Percentiles rank a stretch among this genome's conserved stretches.
Conservation (phyloP, 1,140 invertebrate genomes). For the Dysdera silvatica region DNA sequence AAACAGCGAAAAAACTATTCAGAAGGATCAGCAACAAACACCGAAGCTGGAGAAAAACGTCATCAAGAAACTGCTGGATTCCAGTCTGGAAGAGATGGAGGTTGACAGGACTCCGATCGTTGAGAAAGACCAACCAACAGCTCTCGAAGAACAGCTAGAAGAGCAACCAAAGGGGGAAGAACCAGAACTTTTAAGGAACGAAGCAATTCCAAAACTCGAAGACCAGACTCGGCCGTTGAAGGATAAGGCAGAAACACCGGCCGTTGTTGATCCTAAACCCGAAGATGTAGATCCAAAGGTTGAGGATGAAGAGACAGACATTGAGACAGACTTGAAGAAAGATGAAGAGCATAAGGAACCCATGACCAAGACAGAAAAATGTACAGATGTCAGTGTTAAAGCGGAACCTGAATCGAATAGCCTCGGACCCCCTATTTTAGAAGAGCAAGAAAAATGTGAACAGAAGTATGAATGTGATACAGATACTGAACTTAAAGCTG, state of each 20-base stretch:
- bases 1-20: too few relatives aligned
- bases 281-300: slow-evolving; percentile 33
- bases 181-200: too few relatives aligned
- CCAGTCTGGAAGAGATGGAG: slow-evolving; percentile 37
- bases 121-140: slow-evolving; percentile 32
- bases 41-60: too few relatives aligned
- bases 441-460: slow-evolving; percentile 20
- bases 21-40: too few relatives aligned
- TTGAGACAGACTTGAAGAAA: slow-evolving; percentile 26
- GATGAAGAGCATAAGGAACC: slow-evolving; percentile 26
- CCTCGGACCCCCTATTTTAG: neutral
- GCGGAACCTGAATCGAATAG: neutral
- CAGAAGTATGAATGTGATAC: slow-evolving; percentile 27
- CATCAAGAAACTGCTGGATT: slow-evolving; percentile 25
- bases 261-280: neutral
- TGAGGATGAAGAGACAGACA: slow-evolving; percentile 34
- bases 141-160: slow-evolving; percentile 18
- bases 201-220: too few relatives aligned
- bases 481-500: slow-evolving; percentile 19
- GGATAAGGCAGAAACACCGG: slow-evolving; percentile 6
- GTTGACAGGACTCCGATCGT: neutral
- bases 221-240: too few relatives aligned
- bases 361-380: slow-evolving; percentile 43
- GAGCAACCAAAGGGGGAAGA: slow-evolving; percentile 25
- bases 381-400: slow-evolving; percentile 45